Base-by-base conservation (phyloP, 2,797 vertebrate species). In the Mycteria americana region DNA sequence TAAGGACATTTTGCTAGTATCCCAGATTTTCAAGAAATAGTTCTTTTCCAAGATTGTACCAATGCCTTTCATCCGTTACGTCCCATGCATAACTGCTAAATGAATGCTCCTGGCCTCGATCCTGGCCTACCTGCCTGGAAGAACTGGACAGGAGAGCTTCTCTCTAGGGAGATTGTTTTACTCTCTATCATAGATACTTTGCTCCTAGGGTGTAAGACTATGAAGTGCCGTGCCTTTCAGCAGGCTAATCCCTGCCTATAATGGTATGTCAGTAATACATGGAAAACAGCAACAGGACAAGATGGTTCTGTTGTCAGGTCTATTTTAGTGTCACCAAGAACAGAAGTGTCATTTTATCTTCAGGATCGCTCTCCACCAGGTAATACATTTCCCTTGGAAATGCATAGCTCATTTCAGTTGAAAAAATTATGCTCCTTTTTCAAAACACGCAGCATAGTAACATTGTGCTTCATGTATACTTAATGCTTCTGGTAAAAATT, bases 351-450 rank as follows among this genome's bases (percentile, higher is more conserved):
- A 37, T 92, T 93, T 82, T 80, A 73, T 76, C 78, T 60, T 81
- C 54, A 60, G 54, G 43, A 84, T 79, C 9, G 0, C 80, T 93
- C 85, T 78, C 48, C 31, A 75, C 24, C 74, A 85, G 84, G 56
- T 82, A 82, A 54, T 85, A 83, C 35, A 27, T 84, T 94, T 85
- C 82, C 53, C 64, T 88, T 85, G 69, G 76, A 95, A 95, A 69
- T 30, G 30, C 21, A 15, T 33, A 62, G 50, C 67, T 62, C 10
- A 13, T 79, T 57, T 67, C 14, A 50, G 14, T 62, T 91, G 54
- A 56, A 90, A 92, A 91, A 80, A 68, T 6, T 3, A 9, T 2
- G 5, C 70, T 84, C 30, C 48, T 78, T 91, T 82, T 80, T 77
- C 43, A 78, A 80, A 85, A 54, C n/a, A 60, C 0, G 0, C 1